Evolutionary conservation across 2,113 vertebrate genomes (phyloP).

Genomic region (Balaeniceps rex): DNA sequence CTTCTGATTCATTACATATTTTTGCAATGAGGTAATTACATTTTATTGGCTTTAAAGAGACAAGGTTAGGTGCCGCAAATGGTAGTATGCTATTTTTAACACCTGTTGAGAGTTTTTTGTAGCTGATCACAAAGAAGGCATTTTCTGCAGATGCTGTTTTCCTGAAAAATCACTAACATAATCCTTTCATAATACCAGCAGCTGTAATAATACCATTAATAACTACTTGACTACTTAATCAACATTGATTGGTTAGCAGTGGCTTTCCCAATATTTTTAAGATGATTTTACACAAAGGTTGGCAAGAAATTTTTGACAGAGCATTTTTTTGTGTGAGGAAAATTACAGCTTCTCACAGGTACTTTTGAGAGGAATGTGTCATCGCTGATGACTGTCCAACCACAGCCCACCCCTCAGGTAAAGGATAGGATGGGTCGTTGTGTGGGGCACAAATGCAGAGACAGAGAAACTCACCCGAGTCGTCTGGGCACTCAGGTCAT

Average conservation of each 20-base stretch:
- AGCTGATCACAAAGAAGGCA: conserved; percentile 6
- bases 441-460: not conserved
- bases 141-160: conserved; percentile 30
- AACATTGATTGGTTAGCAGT: not conserved
- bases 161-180: conserved; percentile 17
- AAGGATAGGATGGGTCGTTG: rapidly evolving
- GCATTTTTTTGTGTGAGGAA: not conserved
- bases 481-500: not conserved
- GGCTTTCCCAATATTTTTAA: not conserved
- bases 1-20: not conserved
- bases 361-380: not conserved
- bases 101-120: conserved; percentile 12
- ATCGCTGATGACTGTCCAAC: not conserved
- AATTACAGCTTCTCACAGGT: not conserved
- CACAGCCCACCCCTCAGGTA: not conserved
- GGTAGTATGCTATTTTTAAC: not conserved
- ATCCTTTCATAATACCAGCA: conserved; percentile 7
- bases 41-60: not conserved
- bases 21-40: not conserved
- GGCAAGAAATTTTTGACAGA: not conserved
- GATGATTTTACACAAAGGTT: not conserved
- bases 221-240: not conserved
- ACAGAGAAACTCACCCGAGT: not conserved
- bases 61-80: not conserved
- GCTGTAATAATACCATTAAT: conserved; percentile 55